Evolutionary conservation across 2,888 invertebrate species (phyloP).

Genomic region (Agriopis leucophaearia): DNA sequence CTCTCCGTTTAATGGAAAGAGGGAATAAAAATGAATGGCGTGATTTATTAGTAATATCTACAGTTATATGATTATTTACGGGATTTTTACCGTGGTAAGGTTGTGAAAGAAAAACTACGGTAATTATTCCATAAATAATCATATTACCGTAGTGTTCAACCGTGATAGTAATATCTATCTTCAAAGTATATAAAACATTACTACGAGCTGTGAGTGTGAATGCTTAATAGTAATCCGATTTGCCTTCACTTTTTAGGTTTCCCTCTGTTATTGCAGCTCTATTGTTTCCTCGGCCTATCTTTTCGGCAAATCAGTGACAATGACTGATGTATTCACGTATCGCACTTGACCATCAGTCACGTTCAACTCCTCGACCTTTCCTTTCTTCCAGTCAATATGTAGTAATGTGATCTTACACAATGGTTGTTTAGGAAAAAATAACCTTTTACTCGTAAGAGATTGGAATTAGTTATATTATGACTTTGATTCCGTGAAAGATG

Average conservation of each 20-base stretch:
- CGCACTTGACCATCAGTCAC: slow-evolving; percentile 33
- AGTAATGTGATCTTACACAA: slow-evolving; percentile 10
- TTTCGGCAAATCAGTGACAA: slow-evolving; percentile 31
- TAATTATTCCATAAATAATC: too few species aligned
- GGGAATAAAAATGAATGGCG: too few species aligned
- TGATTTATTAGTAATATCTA: too few species aligned
- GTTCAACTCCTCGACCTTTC: slow-evolving; percentile 26
- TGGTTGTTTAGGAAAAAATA: neutral
- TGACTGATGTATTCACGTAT: slow-evolving; percentile 25
- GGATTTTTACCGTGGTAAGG: too few species aligned
- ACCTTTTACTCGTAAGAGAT: neutral
- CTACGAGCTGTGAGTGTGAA: too few species aligned
- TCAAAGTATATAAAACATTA: too few species aligned
- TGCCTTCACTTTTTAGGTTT: slow-evolving; percentile 2
- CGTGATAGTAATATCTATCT: too few species aligned
- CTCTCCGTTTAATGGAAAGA: too few species aligned
- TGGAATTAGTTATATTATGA: neutral
- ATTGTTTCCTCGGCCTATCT: slow-evolving; percentile 20
- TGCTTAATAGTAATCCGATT: slow-evolving; percentile 1
- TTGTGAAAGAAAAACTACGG: too few species aligned
- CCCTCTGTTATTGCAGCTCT: neutral
- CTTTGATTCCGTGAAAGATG: too few species aligned
- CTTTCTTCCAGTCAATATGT: slow-evolving; percentile 18
- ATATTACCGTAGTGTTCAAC: too few species aligned
- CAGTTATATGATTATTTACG: too few species aligned